Percentiles rank a stretch among this genome's conserved stretches.
Conservation (phyloP, 2,888 invertebrate species). For the Dascillus cervinus region DNA sequence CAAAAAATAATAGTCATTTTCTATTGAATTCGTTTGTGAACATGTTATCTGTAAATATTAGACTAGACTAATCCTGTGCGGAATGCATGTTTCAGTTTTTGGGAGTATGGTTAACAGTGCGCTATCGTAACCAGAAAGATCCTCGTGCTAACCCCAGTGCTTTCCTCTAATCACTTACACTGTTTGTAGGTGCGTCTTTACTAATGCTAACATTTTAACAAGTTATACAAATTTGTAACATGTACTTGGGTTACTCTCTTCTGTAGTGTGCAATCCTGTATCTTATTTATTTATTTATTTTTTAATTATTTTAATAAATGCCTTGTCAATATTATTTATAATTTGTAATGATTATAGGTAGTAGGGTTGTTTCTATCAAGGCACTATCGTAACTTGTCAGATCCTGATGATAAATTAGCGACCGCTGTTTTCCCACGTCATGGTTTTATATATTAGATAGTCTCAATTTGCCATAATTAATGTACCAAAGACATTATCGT, state of each 20-base stretch:
- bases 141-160: constrained; percentile 94
- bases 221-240: constrained; percentile 2
- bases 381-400: constrained; percentile 72
- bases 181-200: constrained; percentile 28
- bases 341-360: no score
- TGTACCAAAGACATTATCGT: constrained; percentile 32
- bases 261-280: no score
- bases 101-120: constrained; percentile 93
- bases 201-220: constrained; percentile 9
- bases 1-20: no score
- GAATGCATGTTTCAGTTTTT: constrained; percentile 69
- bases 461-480: constrained; percentile 20
- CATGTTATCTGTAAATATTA: no score
- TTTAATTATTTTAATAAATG: no score
- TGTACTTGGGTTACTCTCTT: constrained; percentile 4
- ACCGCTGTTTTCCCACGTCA: constrained; percentile 62
- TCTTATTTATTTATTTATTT: no score
- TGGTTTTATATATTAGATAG: constrained; percentile 40
- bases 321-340: no score
- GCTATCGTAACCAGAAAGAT: constrained; percentile 98
- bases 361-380: constrained; percentile 75
- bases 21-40: no score
- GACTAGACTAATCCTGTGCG: no score
- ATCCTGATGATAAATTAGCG: constrained; percentile 60
- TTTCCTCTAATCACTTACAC: constrained; percentile 71